These are phyloP conservation scores for Chiridota heheva DNA, from an alignment of 35 echinoderm and acorn worm genomes.

Conservation along the genomic window DNA sequence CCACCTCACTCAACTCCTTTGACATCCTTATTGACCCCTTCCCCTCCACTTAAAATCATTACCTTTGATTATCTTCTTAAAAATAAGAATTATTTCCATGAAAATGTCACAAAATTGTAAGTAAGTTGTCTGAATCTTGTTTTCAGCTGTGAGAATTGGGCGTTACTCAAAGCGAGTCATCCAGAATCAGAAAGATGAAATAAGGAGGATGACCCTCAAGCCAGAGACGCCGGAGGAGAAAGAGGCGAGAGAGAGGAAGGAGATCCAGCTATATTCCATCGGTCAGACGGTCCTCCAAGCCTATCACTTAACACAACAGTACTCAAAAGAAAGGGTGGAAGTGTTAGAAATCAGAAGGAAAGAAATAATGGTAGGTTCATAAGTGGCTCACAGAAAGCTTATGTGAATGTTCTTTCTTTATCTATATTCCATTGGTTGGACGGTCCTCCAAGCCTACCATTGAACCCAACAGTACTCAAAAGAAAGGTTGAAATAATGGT, in stretches of 20 bases:
- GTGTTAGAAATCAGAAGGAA: slow-evolving; percentile 40
- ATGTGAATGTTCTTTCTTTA: too few relatives aligned
- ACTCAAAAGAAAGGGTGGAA: slow-evolving; percentile 56
- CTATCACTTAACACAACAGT: slow-evolving; percentile 61
- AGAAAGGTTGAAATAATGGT: slow-evolving; percentile 44
- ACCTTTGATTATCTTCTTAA: too few relatives aligned
- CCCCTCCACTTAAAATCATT: too few relatives aligned
- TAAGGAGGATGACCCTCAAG: slow-evolving; percentile 51
- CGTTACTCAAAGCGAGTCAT: slow-evolving; percentile 93
- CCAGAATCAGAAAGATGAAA: slow-evolving; percentile 87
- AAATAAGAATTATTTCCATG: too few relatives aligned
- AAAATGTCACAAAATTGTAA: neutral
- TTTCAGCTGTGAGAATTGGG: slow-evolving; percentile 95
- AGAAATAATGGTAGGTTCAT: slow-evolving; percentile 74
- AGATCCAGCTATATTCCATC: slow-evolving; percentile 85
- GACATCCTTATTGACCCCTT: too few relatives aligned
- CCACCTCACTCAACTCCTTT: too few relatives aligned
- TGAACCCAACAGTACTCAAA: slow-evolving; percentile 67
- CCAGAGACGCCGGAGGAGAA: slow-evolving; percentile 84
- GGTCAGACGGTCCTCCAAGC: slow-evolving; percentile 80
- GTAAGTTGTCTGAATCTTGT: neutral
- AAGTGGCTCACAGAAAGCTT: too few relatives aligned
- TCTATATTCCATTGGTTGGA: slow-evolving; percentile 77
- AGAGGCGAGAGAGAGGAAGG: slow-evolving; percentile 75
- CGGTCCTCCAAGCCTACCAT: slow-evolving; percentile 66